Conservation (phyloP, 2,888 invertebrate genomes). For the Craniophora ligustri region DNA sequence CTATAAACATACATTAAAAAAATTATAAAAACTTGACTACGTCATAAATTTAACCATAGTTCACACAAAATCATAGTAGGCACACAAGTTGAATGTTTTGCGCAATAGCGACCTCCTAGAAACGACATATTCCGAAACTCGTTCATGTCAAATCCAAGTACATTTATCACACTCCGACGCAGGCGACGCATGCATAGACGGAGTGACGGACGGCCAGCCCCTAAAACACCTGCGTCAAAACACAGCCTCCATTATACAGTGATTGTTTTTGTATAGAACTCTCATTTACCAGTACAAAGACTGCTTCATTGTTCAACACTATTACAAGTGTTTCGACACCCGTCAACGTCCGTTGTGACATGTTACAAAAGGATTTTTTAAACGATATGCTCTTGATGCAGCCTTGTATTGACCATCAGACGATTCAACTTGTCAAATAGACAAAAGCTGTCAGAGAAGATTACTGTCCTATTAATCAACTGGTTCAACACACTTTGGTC, state of each 20-base stretch:
- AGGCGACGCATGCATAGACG: no score
- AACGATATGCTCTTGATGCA: constrained; percentile 62
- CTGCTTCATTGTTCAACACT: constrained; percentile 73
- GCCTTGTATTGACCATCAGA: constrained; percentile 69
- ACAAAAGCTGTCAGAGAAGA: constrained; percentile 53
- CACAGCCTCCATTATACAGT: constrained; percentile 72
- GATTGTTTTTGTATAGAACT: constrained; percentile 79
- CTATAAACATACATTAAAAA: no score
- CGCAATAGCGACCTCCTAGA: constrained; percentile 56
- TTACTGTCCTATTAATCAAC: constrained; percentile 44
- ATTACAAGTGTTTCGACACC: constrained; percentile 81
- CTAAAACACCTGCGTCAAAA: constrained; percentile 78
- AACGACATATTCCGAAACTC: constrained; percentile 61
- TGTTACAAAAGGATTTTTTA: constrained; percentile 70
- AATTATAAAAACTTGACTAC: no score
- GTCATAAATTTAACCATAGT: constrained; percentile 32
- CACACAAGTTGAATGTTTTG: constrained; percentile 33
- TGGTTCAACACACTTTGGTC: constrained; percentile 20
- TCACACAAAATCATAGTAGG: constrained; percentile 32
- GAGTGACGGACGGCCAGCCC: constrained; percentile 74
- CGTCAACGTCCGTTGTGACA: constrained; percentile 80
- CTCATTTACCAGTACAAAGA: constrained; percentile 73
- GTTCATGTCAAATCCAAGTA: constrained; percentile 65
- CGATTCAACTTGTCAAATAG: constrained; percentile 61
- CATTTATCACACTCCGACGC: constrained; percentile 76